Percentiles rank a stretch among this genome's conserved stretches.
These are phyloP conservation scores for Psilopsiagon aymara DNA, from an alignment of 2,113 vertebrate genomes.

Conservation along the genomic window DNA sequence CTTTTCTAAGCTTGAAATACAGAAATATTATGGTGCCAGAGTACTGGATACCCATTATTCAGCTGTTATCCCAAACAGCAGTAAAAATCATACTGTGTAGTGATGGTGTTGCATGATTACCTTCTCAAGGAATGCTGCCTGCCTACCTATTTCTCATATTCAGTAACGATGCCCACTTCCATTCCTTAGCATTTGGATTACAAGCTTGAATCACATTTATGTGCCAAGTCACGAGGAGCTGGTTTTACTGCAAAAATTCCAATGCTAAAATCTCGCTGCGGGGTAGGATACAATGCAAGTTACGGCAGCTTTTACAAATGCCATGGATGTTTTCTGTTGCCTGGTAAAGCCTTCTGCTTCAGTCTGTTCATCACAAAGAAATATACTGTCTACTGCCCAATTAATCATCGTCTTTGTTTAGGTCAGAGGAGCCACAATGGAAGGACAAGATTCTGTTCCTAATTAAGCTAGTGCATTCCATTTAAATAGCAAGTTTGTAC, in stretches of 20 bases:
- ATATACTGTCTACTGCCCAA: constrained; percentile 44
- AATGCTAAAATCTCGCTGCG: not conserved
- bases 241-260: not conserved
- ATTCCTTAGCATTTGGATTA: not conserved
- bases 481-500: constrained; percentile 55
- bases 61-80: not conserved
- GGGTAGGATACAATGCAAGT: constrained; percentile 48
- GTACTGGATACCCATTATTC: not conserved
- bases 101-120: not conserved
- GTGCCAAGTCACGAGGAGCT: not conserved
- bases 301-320: constrained; percentile 32
- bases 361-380: constrained; percentile 44
- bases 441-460: constrained; percentile 60
- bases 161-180: not conserved
- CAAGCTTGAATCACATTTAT: not conserved
- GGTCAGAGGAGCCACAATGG: constrained; percentile 56
- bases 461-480: constrained; percentile 60
- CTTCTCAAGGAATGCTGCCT: not conserved
- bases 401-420: constrained; percentile 62
- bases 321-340: constrained; percentile 46
- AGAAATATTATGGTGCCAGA: not conserved
- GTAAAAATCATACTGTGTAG: not conserved
- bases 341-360: constrained; percentile 37
- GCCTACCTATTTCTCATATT: not conserved
- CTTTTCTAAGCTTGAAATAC: not conserved